Evolutionary conservation across 2,113 vertebrate species (phyloP).

Genomic region (Corythaixoides concolor): DNA sequence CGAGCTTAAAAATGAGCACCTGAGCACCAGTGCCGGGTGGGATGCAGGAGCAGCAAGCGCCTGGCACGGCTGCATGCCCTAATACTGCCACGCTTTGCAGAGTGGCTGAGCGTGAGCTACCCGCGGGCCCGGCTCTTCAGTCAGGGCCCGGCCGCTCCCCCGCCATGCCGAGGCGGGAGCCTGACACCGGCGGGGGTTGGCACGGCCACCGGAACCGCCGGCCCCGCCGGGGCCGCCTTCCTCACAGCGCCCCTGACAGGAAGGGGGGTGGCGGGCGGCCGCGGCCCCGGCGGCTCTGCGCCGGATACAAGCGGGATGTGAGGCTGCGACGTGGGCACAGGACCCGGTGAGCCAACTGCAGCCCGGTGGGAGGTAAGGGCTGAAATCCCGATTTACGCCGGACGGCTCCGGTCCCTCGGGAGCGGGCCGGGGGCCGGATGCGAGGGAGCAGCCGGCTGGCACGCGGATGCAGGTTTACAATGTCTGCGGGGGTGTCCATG

Average conservation of each 20-base stretch:
- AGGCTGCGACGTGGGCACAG: background rate
- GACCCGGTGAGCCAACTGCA: background rate
- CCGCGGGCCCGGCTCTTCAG: background rate
- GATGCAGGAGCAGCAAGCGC: background rate
- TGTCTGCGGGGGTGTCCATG: background rate
- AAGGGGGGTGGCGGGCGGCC: background rate
- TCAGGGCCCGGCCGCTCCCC: background rate
- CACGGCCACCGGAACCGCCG: no score
- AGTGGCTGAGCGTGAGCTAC: background rate
- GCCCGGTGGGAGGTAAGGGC: background rate
- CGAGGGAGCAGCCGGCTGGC: background rate
- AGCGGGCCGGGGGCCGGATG: background rate
- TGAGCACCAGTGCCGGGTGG: background rate
- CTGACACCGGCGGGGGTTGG: slow-evolving; percentile 45
- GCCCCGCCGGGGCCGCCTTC: background rate
- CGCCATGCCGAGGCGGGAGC: background rate
- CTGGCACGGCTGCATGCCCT: background rate
- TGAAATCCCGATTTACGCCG: background rate
- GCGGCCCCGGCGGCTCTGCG: background rate
- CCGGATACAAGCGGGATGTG: background rate
- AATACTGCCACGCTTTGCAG: background rate
- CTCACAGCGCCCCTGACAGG: background rate
- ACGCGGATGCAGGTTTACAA: background rate
- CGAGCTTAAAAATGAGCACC: background rate
- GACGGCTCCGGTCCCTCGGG: background rate